Percentiles rank a stretch among this genome's conserved stretches.
These are phyloP conservation scores for Stictocephala bisonia DNA, from an alignment of 2,888 invertebrate genomes.

Conservation along the genomic window DNA sequence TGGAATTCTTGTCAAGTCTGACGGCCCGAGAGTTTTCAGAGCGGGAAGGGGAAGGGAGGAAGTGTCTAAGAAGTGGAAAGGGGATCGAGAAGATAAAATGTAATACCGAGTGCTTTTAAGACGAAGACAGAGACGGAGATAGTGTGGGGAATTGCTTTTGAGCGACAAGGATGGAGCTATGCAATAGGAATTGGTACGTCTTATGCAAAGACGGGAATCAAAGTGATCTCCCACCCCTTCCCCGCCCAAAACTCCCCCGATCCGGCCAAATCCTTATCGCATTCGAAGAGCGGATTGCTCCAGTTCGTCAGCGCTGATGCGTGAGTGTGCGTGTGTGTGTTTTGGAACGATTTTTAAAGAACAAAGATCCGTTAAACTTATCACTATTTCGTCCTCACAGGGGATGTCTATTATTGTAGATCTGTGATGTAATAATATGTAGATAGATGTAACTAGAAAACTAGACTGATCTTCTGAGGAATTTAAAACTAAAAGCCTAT, in stretches of 20 bases:
- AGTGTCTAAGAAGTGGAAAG: slow-evolving; percentile 40
- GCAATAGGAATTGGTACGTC: slow-evolving; percentile 49
- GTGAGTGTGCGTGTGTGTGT: background rate
- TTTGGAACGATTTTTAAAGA: no score
- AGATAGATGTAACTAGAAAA: no score
- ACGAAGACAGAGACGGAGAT: slow-evolving; percentile 40
- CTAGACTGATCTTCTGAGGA: no score
- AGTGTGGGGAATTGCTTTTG: slow-evolving; percentile 41
- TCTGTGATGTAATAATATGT: no score
- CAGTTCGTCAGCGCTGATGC: slow-evolving; percentile 44
- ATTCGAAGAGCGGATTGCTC: slow-evolving; percentile 44
- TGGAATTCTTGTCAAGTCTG: slow-evolving; percentile 30
- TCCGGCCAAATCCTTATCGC: slow-evolving; percentile 48
- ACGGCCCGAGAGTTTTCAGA: background rate
- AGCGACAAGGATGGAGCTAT: slow-evolving; percentile 43
- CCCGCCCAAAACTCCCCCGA: no score
- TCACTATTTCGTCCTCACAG: no score
- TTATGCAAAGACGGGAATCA: slow-evolving; percentile 51
- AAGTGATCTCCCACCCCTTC: slow-evolving; percentile 38
- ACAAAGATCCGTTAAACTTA: no score
- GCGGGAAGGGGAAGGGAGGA: background rate
- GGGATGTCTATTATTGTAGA: no score
- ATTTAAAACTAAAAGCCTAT: no score
- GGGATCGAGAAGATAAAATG: slow-evolving; percentile 45
- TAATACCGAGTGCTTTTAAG: slow-evolving; percentile 49